A percentile compares a stretch with the other conserved stretches of the same genome.
phyloP scores from a whole-genome alignment of 2,113 vertebrate genomes.

The Cyanoderma ruficeps region DNA sequence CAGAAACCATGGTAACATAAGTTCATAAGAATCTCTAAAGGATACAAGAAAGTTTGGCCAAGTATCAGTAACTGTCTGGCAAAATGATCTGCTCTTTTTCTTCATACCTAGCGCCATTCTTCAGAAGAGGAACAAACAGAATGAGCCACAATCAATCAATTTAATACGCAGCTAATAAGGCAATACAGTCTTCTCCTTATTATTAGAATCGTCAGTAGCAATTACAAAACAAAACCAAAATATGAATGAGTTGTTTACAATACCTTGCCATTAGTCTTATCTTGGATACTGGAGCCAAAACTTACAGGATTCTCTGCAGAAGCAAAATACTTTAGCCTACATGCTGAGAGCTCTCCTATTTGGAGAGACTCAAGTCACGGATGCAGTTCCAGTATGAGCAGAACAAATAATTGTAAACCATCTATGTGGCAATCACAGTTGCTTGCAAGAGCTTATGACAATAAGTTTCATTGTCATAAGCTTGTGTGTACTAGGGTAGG shows the following conservation, averaged over 20 bases:
- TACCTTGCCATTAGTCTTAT: neutral
- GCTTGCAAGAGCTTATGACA: neutral
- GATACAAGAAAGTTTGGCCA: neutral
- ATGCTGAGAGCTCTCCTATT: neutral
- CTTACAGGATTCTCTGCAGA: neutral
- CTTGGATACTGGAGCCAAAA: neutral
- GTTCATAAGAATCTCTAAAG: neutral
- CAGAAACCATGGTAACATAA: slow-evolving; percentile 7
- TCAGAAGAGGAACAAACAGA: neutral
- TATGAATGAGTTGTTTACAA: neutral
- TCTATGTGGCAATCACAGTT: neutral
- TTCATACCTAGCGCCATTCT: neutral
- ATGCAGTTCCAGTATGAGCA: neutral
- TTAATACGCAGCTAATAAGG: neutral
- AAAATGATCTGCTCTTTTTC: neutral
- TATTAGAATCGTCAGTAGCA: neutral
- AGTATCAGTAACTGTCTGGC: neutral
- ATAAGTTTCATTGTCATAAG: neutral
- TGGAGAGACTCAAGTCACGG: neutral
- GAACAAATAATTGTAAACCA: neutral
- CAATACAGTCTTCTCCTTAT: neutral
- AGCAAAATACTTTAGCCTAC: neutral
- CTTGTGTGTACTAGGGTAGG: neutral
- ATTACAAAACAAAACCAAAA: neutral
- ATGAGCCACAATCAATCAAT: neutral